Base-by-base conservation (phyloP, 2,113 vertebrate species). In the Sturnira hondurensis region DNA sequence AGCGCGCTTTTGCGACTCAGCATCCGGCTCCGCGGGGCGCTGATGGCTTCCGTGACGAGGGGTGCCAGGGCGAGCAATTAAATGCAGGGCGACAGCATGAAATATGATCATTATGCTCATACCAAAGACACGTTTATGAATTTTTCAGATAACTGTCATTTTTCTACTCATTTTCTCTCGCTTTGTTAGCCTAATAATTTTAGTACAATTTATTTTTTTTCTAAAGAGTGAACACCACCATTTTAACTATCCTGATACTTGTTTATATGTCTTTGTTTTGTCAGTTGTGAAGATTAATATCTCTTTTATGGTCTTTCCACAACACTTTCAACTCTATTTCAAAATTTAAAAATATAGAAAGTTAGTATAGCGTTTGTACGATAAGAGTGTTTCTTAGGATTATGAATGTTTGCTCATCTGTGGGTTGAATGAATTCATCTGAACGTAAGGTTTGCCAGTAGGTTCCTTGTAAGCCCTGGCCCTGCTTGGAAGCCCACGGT, bases 91-190 rank as follows among this genome's bases (percentile, higher is more conserved):
- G 98, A 99, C 99, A 99, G 99, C 98, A 98, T 98, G 98, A 98
- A 99, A 99, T 99, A 99, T 99, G 99, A 99, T 99, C 99, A 99
- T 99, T 99, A 99, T 98, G 97, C 98, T 99, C 99, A 97, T 98
- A 99, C 98, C 99, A 99, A 99, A 99, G 99, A 98, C 98, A 99
- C 99, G 99, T 99, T 99, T 99, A 99, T 98, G 98, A 99, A 99
- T 99, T 99, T 99, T 99, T 99, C 98, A 99, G 98, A 99, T 99
- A 98, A 99, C 99, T 99, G 99, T 99, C 98, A 99, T 99, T 99
- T 99, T 98, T 98, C 97, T 98, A 96, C 98, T 98, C 97, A 96
- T 98, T 99, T 99, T 98, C 98, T 98, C 98, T 98, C 98, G 98
- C 98, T 98, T 99, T 99, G 98, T 99, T 99, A 98, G 98, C 98